These are phyloP conservation scores for Iphiclides podalirius DNA, from an alignment of 2,888 invertebrate species.

Conservation along the genomic window DNA sequence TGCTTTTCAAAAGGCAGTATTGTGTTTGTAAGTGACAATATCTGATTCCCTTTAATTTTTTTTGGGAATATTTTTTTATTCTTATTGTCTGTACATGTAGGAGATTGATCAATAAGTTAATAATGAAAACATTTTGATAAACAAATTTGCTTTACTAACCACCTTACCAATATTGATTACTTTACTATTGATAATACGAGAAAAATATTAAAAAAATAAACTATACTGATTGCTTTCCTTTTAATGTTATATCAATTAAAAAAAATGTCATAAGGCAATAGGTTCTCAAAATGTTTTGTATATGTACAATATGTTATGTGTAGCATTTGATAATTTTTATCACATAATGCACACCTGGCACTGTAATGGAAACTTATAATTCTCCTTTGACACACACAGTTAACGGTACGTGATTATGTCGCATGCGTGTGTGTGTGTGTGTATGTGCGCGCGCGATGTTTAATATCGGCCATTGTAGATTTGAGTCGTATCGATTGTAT, in stretches of 20 bases:
- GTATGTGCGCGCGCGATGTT: background rate
- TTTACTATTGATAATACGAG: no score
- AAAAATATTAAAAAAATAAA: no score
- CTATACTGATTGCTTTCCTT: no score
- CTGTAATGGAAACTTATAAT: background rate
- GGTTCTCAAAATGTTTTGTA: no score
- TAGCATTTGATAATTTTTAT: background rate
- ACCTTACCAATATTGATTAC: no score
- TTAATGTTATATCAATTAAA: no score
- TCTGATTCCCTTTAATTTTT: background rate
- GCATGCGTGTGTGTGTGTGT: background rate
- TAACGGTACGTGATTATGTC: background rate
- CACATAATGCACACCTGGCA: background rate
- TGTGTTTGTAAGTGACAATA: background rate
- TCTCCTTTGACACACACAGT: background rate
- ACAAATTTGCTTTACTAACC: no score
- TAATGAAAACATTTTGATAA: no score
- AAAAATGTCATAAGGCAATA: no score
- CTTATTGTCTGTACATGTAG: no score
- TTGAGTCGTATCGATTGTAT: constrained; percentile 5
- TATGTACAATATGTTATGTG: background rate
- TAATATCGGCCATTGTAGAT: constrained; percentile 10
- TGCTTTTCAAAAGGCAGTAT: background rate
- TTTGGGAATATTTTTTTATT: background rate
- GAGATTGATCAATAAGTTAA: no score